Evolutionary conservation across 2,113 vertebrate genomes (phyloP).

Genomic region (Plotosus lineatus): DNA sequence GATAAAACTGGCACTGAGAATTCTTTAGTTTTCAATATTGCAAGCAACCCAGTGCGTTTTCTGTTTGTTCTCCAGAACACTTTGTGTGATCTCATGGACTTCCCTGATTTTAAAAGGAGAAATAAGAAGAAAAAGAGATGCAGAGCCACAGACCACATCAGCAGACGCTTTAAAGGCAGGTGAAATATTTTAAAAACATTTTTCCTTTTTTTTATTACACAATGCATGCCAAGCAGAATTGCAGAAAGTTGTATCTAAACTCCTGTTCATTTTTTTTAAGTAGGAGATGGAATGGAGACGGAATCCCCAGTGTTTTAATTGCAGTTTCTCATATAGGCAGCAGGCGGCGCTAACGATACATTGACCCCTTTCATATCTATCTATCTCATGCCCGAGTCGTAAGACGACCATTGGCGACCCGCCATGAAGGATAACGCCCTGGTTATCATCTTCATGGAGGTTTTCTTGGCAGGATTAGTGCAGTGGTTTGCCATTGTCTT

Average conservation of each 20-base stretch:
- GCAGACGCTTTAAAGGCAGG: constrained; percentile 89
- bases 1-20: not conserved
- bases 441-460: too few relatives aligned
- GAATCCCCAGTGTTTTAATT: not conserved
- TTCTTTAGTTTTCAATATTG: constrained; percentile 8
- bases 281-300: too few relatives aligned
- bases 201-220: too few relatives aligned
- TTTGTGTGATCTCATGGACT: constrained; percentile 89
- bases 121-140: constrained; percentile 97
- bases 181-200: not conserved
- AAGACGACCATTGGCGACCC: too few relatives aligned
- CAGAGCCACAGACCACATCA: constrained; percentile 93
- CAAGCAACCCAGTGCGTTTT: not conserved
- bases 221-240: not conserved
- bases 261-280: too few relatives aligned
- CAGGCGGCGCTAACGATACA: not conserved
- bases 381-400: too few relatives aligned
- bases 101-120: constrained; percentile 92
- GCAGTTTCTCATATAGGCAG: not conserved
- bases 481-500: too few relatives aligned
- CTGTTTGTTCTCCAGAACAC: constrained; percentile 68
- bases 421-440: too few relatives aligned
- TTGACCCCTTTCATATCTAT: too few relatives aligned
- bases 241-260: too few relatives aligned
- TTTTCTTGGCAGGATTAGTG: too few relatives aligned